Evolutionary conservation across 2,888 invertebrate species (phyloP), one percentile per base, ranked within the genome.

Genomic region (Blastobasis lacticolella): DNA sequence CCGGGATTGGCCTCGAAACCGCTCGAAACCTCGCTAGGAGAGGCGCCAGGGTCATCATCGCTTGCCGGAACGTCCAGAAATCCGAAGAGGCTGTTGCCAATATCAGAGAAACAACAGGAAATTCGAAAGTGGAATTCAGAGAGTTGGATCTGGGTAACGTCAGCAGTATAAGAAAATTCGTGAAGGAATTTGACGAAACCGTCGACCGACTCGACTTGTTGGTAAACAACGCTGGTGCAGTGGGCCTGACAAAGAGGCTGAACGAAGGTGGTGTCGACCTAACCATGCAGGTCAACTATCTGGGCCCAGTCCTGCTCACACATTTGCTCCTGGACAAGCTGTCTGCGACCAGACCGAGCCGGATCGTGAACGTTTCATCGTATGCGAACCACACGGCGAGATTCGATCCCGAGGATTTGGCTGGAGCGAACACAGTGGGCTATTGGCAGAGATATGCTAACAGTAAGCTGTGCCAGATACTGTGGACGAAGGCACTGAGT

Each of bases 1-100:
- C 93, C 1, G 96, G 96, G 4, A 94, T 96, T 53, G 96, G 96
- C 1, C 91, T 92, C 69, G 94, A 94, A 79, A 93, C 94, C 0
- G 94, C 91, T 0, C 81, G 83, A 53, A 93, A 92, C 61, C 76
- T 96, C 56, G 95, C 95, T 0, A 86, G 81, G 56, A 81, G 94
- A 55, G 92, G 93, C 5, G 96, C 94, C 0, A 92, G 89, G 67
- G 78, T 88, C 36, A 66, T 85, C 52, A 93, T 97, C 91, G 96
- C 95, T 1, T 95, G 95, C 69, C 88, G 95, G 57, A 90, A 95
- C 74, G 82, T 91, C 67, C 68, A 87, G 5, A 92, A 90, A 78
- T 94, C 95, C 63, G 91, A 93, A 81, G 79, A 86, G 89, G 89
- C 92, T 0, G 89, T 93, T 6, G 81, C 89, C 61, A 91, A 94